Evolutionary conservation across 2,888 invertebrate species (phyloP).

Genomic region (Eristalis intricaria): DNA sequence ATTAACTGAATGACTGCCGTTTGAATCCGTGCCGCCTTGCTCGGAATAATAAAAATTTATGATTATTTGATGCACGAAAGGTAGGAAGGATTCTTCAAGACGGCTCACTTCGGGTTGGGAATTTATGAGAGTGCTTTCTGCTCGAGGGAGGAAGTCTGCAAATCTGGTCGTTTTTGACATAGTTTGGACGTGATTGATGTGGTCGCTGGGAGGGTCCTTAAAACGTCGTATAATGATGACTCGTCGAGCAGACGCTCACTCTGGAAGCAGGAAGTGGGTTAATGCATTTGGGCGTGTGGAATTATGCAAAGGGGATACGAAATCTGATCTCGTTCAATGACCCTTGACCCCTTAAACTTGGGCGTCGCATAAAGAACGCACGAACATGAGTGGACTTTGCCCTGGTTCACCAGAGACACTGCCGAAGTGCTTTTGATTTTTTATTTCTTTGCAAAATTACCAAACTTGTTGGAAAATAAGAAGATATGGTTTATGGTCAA

Average conservation of each 20-base stretch:
- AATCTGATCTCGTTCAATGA: neutral
- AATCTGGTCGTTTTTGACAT: neutral
- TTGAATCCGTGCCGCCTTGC: constrained; percentile 1
- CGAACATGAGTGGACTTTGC: neutral
- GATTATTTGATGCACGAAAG: neutral
- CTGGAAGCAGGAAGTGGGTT: neutral
- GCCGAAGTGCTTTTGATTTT: neutral
- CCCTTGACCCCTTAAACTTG: neutral
- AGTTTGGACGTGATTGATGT: neutral
- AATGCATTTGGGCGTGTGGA: neutral
- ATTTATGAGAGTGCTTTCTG: too few species aligned
- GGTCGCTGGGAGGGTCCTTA: neutral
- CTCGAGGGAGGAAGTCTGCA: neutral
- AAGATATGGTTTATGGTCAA: neutral
- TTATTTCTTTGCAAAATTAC: neutral
- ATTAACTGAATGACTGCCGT: constrained; percentile 19
- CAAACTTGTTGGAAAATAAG: neutral
- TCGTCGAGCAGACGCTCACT: neutral
- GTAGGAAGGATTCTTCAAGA: constrained; percentile 1
- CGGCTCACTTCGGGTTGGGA: neutral
- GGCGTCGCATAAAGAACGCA: neutral
- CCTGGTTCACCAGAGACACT: neutral
- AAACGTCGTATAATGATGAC: neutral
- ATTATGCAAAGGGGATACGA: neutral
- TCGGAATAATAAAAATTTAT: constrained; percentile 1